phyloP scores from a whole-genome alignment of 2,113 vertebrate species.

The Oostethus manadensis region DNA sequence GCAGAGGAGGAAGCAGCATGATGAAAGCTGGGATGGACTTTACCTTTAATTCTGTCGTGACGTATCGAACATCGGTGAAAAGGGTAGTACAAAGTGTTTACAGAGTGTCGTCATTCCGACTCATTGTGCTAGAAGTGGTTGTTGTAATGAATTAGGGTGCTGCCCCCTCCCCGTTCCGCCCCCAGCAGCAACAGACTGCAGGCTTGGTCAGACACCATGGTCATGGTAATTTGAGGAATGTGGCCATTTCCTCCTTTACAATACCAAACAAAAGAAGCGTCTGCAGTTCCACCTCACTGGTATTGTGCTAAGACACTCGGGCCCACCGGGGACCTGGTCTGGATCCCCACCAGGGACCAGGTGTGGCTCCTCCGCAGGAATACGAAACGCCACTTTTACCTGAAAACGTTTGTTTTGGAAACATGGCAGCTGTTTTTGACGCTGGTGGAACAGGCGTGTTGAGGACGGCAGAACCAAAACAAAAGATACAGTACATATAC shows the following conservation, averaged over 20 bases:
- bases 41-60: no score
- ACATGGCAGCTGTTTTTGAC: no score
- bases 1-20: no score
- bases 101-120: no score
- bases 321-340: conserved; percentile 1
- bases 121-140: not conserved
- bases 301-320: conserved; percentile 43
- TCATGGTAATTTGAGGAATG: conserved; percentile 79
- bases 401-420: no score
- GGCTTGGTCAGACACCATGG: conserved; percentile 60
- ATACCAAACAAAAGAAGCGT: conserved; percentile 69
- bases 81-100: no score
- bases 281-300: conserved; percentile 48
- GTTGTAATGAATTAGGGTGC: not conserved
- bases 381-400: no score
- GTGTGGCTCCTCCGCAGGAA: not conserved
- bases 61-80: no score
- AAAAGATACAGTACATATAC: no score
- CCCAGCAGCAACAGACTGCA: conserved; percentile 49
- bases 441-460: no score
- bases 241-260: conserved; percentile 72
- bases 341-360: conserved; percentile 10
- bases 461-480: no score
- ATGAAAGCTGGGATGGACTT: no score
- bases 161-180: not conserved